Conservation (phyloP, 53 echinoderm and acorn worm species). For the Paelopatides confundens region DNA sequence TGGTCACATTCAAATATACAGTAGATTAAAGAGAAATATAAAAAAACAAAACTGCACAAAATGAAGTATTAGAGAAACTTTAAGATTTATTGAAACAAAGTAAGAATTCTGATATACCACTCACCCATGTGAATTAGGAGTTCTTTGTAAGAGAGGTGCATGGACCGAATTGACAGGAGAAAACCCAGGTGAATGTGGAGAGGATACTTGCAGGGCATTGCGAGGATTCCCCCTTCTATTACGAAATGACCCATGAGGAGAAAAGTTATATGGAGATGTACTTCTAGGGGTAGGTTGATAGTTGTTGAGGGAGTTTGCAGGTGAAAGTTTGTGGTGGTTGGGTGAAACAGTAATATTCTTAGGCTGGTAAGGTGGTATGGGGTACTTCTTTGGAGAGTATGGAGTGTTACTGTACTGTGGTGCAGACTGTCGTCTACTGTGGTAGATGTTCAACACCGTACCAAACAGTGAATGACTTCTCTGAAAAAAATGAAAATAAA, state of each 20-base stretch:
- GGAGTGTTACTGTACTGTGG: slow-evolving; percentile 75
- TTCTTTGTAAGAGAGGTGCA: slow-evolving; percentile 28
- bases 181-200: slow-evolving; percentile 86
- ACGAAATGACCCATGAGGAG: slow-evolving; percentile 65
- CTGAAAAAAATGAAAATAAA: slow-evolving; percentile 61
- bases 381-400: slow-evolving; percentile 60
- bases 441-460: slow-evolving; percentile 94
- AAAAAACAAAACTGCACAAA: too few relatives aligned
- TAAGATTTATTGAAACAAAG: too few relatives aligned
- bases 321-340: slow-evolving; percentile 83
- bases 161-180: slow-evolving; percentile 66
- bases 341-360: slow-evolving; percentile 71
- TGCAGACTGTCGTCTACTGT: slow-evolving; percentile 92
- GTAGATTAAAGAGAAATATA: too few relatives aligned
- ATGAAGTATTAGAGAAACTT: too few relatives aligned
- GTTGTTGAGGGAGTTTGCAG: slow-evolving; percentile 92
- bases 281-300: slow-evolving; percentile 73
- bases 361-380: slow-evolving; percentile 63
- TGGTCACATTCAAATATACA: too few relatives aligned
- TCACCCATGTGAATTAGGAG: slow-evolving; percentile 43
- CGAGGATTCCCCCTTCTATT: slow-evolving; percentile 57
- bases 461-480: slow-evolving; percentile 97
- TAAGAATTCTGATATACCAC: background rate
- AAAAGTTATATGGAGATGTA: slow-evolving; percentile 81
- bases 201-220: slow-evolving; percentile 85